Conservation (phyloP, 53 echinoderm and acorn worm species). For the Zoroaster sp. region DNA sequence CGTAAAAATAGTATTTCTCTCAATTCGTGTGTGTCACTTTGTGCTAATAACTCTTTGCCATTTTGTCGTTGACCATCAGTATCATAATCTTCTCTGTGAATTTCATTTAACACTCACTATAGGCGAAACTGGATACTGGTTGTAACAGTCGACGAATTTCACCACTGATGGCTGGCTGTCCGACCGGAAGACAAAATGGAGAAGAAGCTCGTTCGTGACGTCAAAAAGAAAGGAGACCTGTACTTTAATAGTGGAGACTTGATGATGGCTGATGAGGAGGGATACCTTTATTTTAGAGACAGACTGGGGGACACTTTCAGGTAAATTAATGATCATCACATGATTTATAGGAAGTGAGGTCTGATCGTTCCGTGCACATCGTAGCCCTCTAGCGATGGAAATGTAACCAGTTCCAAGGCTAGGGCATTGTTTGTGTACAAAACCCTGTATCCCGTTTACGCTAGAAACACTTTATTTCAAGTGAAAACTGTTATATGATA, state of each 20-base stretch:
- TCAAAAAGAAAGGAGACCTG: constrained; percentile 72
- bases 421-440: no score
- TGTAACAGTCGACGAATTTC: not conserved
- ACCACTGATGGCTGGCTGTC: constrained; percentile 44
- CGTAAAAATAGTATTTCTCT: no score
- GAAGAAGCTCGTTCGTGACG: constrained; percentile 81
- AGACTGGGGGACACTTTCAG: constrained; percentile 94
- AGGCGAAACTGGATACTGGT: constrained; percentile 68
- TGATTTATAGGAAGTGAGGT: not conserved
- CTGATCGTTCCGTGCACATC: not conserved
- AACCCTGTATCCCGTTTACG: no score
- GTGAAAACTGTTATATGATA: no score
- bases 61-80: not conserved
- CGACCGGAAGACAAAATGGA: constrained; percentile 51
- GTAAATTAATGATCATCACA: constrained; percentile 8
- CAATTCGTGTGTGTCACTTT: no score
- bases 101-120: not conserved
- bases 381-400: not conserved
- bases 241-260: constrained; percentile 93
- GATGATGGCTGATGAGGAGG: constrained; percentile 78
- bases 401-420: not conserved
- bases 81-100: not conserved
- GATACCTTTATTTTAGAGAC: constrained; percentile 90
- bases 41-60: no score
- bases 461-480: no score